These are phyloP conservation scores for Urechis unicinctus DNA, from an alignment of 2,888 invertebrate species.

Conservation along the genomic window DNA sequence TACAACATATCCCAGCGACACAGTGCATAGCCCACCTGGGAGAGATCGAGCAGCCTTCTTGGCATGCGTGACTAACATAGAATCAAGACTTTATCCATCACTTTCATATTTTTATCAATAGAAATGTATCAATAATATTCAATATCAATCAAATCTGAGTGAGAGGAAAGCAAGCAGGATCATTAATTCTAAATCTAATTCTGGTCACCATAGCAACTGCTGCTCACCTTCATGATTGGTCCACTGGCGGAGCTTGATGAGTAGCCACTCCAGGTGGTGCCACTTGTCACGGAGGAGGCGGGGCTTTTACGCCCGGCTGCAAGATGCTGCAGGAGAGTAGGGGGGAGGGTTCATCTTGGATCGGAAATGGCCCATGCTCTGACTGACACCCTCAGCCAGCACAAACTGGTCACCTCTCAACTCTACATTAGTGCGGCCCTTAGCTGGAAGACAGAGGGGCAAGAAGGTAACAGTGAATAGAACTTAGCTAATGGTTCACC, in stretches of 20 bases:
- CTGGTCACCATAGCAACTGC: too few relatives aligned
- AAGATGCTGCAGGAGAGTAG: background rate
- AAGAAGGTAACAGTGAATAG: background rate
- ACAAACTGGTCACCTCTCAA: conserved; percentile 98
- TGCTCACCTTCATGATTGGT: conserved; percentile 87
- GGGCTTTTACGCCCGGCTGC: conserved; percentile 53
- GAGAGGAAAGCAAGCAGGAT: background rate
- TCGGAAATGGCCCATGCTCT: conserved; percentile 98
- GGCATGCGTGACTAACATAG: background rate
- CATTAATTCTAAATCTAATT: too few relatives aligned
- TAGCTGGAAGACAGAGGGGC: conserved; percentile 62
- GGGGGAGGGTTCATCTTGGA: conserved; percentile 64
- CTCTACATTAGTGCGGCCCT: conserved; percentile 99
- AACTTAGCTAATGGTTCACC: too few relatives aligned
- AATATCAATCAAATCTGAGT: background rate
- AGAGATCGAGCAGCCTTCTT: too few relatives aligned
- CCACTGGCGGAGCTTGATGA: conserved; percentile 61
- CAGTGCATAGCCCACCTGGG: too few relatives aligned
- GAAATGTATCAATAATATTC: too few relatives aligned
- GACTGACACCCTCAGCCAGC: conserved; percentile 88
- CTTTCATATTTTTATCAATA: too few relatives aligned
- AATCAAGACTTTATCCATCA: too few relatives aligned
- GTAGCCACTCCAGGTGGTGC: conserved; percentile 34
- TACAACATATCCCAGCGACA: too few relatives aligned
- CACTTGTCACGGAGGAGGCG: conserved; percentile 56